Conservation (phyloP, 2,797 vertebrate genomes). For the Ctenopoma kingsleyae region DNA sequence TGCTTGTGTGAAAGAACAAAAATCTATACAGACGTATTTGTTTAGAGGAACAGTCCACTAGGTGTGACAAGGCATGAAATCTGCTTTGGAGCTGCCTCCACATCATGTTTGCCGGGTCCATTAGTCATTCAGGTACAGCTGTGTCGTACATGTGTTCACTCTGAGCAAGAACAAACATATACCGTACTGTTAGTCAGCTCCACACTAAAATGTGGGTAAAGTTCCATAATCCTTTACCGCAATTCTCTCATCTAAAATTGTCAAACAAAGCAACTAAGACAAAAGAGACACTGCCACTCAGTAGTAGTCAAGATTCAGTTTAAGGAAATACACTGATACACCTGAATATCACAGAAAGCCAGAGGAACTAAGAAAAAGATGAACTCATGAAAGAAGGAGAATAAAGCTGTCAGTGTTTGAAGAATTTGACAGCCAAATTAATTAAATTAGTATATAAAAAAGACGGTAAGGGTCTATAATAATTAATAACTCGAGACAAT, state of each 20-base stretch:
- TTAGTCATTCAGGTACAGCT: background rate
- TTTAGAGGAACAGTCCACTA: no score
- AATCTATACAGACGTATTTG: no score
- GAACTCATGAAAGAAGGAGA: constrained; percentile 9
- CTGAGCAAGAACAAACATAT: background rate
- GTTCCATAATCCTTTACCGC: background rate
- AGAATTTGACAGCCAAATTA: constrained; percentile 46
- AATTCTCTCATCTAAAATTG: background rate
- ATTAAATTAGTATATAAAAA: constrained; percentile 33
- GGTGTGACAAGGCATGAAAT: background rate
- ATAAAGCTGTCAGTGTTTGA: constrained; percentile 8
- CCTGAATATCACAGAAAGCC: constrained; percentile 63
- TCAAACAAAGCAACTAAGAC: background rate
- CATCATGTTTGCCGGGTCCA: background rate
- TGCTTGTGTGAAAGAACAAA: no score
- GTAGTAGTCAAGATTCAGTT: background rate
- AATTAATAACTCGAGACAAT: constrained; percentile 48
- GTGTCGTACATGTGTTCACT: background rate
- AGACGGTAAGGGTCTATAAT: constrained; percentile 8
- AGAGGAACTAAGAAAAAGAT: constrained; percentile 18
- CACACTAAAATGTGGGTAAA: background rate
- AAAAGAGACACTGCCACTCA: background rate
- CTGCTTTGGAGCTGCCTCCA: background rate
- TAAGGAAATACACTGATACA: constrained; percentile 58
- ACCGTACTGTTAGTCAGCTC: background rate